Evolutionary conservation across 2,888 invertebrate species (phyloP), one percentile per base, ranked within the genome.

Genomic region (Metellina segmentata): DNA sequence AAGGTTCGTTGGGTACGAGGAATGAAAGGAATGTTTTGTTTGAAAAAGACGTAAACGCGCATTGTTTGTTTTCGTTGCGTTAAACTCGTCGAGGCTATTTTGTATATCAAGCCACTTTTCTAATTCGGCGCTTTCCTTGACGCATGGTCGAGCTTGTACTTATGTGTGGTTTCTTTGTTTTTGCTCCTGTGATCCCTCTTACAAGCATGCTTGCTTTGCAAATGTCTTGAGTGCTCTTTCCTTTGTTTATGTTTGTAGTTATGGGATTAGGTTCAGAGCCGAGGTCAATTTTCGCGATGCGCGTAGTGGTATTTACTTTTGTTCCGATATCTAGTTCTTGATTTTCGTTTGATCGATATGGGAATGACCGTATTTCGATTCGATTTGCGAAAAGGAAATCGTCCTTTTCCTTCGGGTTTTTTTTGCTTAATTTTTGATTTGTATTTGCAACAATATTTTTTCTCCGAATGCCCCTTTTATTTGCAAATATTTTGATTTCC

Each of bases 51-150:
- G 81, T 61, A 19, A 20, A 48, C 49, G 20, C 11, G 19, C 34
- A 20, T 77, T 49, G 48, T 49, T 77, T 77, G 48, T 77, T 77
- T 77, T 72, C 9, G 19, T 20, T n/a, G 20, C 20, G 16, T 81
- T 53, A 4, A 11, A 51, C 52, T n/a, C 52, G 51, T 19, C 19
- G 19, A 51, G 19, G 74, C 34, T 51, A 81, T 87, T 81, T 75
- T 75, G 81, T 88, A 81, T 74, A 81, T 88, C 81, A 75, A 77
- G 74, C 88, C 81, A 74, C n/a, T 89, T 89, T 89, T 81, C 88
- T 87, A 77, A 79, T 78, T 19, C 79, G 79, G 11, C 79, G 85
- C 78, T 52, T 88, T 74, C 16, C 34, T 81, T 61, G 75, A 34
- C 75, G 61, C 61, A 72, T 13, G 53, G 69, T 9, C 61, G 61